A percentile compares a stretch with the other conserved stretches of the same genome.
Conservation (phyloP, 2,113 vertebrate genomes). For the Opisthocomus hoazin region DNA sequence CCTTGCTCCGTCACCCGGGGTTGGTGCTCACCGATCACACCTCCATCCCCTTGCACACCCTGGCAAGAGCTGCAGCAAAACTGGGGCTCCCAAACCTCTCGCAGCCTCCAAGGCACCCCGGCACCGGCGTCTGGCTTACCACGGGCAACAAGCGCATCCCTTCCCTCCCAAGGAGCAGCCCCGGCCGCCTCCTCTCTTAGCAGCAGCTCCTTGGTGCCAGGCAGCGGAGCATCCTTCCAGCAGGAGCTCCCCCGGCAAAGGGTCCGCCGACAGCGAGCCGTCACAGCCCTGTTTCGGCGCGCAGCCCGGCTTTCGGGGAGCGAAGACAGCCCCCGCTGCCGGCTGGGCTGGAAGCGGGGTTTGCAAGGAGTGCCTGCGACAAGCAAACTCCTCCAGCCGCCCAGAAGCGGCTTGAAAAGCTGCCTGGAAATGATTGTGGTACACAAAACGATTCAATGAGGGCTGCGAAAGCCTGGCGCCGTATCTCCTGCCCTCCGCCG, state of each 20-base stretch:
- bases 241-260: not conserved
- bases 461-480: not conserved
- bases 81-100: not conserved
- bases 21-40: not conserved
- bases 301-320: not conserved
- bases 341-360: not conserved
- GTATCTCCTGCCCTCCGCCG: not conserved
- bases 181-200: not conserved
- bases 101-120: not conserved
- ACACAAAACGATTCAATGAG: not conserved
- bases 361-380: rapidly evolving
- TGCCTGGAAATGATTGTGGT: not conserved
- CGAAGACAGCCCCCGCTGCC: rapidly evolving
- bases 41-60: rapidly evolving
- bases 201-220: rapidly evolving
- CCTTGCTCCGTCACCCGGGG: not conserved
- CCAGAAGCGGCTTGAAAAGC: not conserved
- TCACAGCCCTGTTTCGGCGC: rapidly evolving
- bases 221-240: not conserved
- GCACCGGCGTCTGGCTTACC: not conserved
- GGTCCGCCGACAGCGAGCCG: rapidly evolving
- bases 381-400: not conserved
- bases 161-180: not conserved
- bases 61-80: not conserved
- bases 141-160: not conserved